These are phyloP conservation scores for Simalia tracyae DNA, from an alignment of 2,797 vertebrate genomes.

Conservation along the genomic window DNA sequence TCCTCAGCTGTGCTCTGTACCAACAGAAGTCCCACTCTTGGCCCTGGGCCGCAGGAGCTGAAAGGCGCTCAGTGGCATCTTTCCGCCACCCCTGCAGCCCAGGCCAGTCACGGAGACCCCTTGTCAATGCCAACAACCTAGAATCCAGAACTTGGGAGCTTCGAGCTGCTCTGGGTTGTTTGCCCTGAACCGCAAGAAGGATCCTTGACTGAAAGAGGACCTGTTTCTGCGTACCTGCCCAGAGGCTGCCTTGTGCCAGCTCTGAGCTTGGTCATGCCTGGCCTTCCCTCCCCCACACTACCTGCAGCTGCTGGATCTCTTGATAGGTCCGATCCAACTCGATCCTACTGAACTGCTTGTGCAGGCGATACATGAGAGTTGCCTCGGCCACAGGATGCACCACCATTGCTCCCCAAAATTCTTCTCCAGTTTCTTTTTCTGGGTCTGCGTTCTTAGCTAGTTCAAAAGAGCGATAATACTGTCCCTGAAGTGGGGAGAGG, in stretches of 20 bases:
- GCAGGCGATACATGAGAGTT: conserved; percentile 91
- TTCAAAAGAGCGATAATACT: conserved; percentile 89
- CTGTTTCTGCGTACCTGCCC: too few species aligned
- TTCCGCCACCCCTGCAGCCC: too few species aligned
- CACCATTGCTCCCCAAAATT: conserved; percentile 85
- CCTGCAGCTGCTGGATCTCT: conserved; percentile 93
- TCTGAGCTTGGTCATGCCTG: not conserved
- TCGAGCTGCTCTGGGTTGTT: too few species aligned
- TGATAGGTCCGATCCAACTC: conserved; percentile 87
- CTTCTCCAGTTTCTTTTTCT: conserved; percentile 84
- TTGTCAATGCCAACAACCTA: too few species aligned
- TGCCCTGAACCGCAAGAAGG: too few species aligned
- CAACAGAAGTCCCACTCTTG: too few species aligned
- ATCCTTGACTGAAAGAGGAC: too few species aligned
- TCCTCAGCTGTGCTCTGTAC: too few species aligned
- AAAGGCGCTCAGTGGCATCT: too few species aligned
- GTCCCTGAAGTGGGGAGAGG: conserved; percentile 75
- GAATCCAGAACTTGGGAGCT: too few species aligned
- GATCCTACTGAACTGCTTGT: conserved; percentile 91
- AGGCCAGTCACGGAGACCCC: too few species aligned
- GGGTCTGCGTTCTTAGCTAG: conserved; percentile 90
- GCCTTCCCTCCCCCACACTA: conserved; percentile 47
- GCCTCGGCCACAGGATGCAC: conserved; percentile 90
- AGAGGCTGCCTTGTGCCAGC: not conserved
- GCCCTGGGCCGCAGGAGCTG: too few species aligned